Evolutionary conservation across 2,888 invertebrate genomes (phyloP), one percentile per base, ranked within the genome.

Genomic region (Rhaphigaster nebulosa): DNA sequence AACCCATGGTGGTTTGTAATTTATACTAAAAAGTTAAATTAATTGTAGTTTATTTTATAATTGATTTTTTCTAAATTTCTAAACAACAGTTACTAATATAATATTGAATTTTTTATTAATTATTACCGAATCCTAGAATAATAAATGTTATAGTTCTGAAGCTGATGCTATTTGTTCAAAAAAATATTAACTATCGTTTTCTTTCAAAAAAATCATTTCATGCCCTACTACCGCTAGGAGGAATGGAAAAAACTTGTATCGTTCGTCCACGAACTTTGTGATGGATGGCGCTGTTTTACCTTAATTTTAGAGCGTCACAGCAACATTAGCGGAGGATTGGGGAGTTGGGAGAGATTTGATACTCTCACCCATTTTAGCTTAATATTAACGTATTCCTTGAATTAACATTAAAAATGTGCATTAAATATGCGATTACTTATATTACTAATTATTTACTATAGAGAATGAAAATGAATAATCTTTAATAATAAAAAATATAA

Each of bases 161-260:
- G 15, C 13, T 29, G 1, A 60, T n/a, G 15, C 15, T 65, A 65
- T 65, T 29, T 65, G 13, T 65, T n/a, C 13, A n/a, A n/a, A 12
- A 60, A 54, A 60, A 60, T 60, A 12, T n/a, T 54, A 54, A 54
- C 4, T 23, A 60, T n/a, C n/a, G 26, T 60, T 60, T 12, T 29
- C n/a, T 29, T 29, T 29, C 12, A n/a, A 15, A 26, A n/a, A 29
- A 29, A n/a, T 13, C 1, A 65, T 65, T 65, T 65, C 5, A 29
- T 4, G 65, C n/a, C 29, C n/a, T 26, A 29, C 65, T 65, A 13
- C 29, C 29, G 65, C 15, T 29, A 29, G 65, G 29, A 65, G 65
- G 65, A 29, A 65, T 65, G 65, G 65, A 65, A 65, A 65, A 65
- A 65, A 65, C 65, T 65, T 65, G 65, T 65, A 65, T 65, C 65